Evolutionary conservation across 2,888 invertebrate genomes (phyloP), one percentile per base, ranked within the genome.

Genomic region (Ectemnius cavifrons): DNA sequence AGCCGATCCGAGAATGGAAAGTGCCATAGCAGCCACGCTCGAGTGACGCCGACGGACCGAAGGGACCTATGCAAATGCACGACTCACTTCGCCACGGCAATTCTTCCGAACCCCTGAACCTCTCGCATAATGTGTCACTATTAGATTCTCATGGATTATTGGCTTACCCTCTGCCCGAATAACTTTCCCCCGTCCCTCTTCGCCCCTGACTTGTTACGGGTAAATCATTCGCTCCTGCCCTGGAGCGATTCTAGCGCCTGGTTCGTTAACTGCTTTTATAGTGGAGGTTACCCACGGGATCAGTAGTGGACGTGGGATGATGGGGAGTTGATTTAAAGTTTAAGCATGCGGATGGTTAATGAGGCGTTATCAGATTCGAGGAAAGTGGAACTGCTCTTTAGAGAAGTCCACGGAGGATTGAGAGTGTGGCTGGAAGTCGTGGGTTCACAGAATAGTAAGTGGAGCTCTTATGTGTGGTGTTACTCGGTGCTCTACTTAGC

Each of bases 1-100:
- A 76, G 72, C 60, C 62, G 72, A 68, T 69, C 64, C 59, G 5
- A n/a, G 8, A n/a, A 52, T 28, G 46, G 37, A 37, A 37, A 37
- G 8, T 37, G 11, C 37, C 37, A 37, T 37, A 11, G 37, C 8
- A 37, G 37, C 1, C 2, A 37, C 5, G 8, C 37, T 11, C 5
- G 37, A 37, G 37, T 23, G 23, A 23, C 23, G 23, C 37, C 8
- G 8, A 37, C 37, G 37, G 37, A 2, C 8, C 5, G 11, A 11
- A 37, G 37, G 37, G 37, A 37, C 37, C 37, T 37, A 37, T 37
- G 37, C 37, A 37, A 37, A 37, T 37, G 37, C 37, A 11, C 23
- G 37, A 37, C 8, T 37, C 23, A 63, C n/a, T 63, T 49, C 1
- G 27, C 47, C 11, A 49, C 27, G 49, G 37, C 37, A 37, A 37